phyloP scores from a whole-genome alignment of 1,140 invertebrate species.

The Branchinecta lynchi region DNA sequence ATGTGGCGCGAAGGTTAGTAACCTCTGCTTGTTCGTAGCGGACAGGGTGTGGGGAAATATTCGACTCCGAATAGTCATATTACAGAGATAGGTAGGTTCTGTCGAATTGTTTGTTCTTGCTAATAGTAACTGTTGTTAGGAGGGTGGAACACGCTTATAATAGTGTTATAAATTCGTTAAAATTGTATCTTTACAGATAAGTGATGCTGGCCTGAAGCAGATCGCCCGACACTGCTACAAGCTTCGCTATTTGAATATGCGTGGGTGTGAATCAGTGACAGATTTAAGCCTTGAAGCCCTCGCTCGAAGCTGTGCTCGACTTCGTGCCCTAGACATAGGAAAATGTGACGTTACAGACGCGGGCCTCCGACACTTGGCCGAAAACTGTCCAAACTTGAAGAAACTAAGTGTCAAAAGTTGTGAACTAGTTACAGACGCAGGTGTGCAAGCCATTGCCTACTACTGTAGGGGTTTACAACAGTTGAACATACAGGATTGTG shows the following conservation, averaged over 20 bases:
- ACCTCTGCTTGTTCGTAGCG: no score
- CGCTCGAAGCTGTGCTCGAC: constrained; percentile 59
- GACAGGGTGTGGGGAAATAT: no score
- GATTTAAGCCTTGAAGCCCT: constrained; percentile 71
- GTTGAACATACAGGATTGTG: constrained; percentile 79
- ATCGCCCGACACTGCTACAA: constrained; percentile 75
- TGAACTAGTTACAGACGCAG: constrained; percentile 69
- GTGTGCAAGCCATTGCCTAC: constrained; percentile 60
- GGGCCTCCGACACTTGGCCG: constrained; percentile 62
- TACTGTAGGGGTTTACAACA: constrained; percentile 72
- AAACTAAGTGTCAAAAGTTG: constrained; percentile 76
- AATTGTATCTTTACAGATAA: constrained; percentile 30
- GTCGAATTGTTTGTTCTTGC: no score
- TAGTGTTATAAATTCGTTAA: background rate
- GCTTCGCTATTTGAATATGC: constrained; percentile 70
- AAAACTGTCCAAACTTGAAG: constrained; percentile 74
- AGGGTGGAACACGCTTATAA: no score
- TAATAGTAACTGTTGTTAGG: no score
- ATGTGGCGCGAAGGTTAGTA: no score
- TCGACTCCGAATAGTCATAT: no score
- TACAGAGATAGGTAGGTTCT: no score
- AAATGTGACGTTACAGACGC: constrained; percentile 83
- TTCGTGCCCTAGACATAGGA: constrained; percentile 71
- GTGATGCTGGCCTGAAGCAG: constrained; percentile 69
- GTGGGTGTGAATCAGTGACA: constrained; percentile 78